phyloP scores from a whole-genome alignment of 2,113 vertebrate genomes.

The Zosterops pallidus region DNA sequence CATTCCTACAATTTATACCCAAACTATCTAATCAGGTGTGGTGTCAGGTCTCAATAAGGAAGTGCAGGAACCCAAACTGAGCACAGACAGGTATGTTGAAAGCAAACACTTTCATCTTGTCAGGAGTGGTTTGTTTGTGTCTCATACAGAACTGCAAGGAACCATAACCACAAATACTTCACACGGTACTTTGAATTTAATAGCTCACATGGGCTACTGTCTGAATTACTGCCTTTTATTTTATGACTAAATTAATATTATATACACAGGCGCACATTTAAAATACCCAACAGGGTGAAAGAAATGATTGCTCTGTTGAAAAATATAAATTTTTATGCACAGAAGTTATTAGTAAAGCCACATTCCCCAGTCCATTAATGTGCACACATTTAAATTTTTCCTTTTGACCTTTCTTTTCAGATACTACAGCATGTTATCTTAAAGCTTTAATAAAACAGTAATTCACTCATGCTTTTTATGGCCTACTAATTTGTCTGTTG shows the following conservation, averaged over 20 bases:
- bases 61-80: neutral
- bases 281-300: conserved; percentile 67
- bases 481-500: conserved; percentile 63
- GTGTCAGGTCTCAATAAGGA: neutral
- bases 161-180: conserved; percentile 44
- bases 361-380: conserved; percentile 57
- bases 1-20: neutral
- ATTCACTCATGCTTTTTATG: conserved; percentile 59
- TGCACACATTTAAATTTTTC: conserved; percentile 41
- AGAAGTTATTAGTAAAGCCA: conserved; percentile 66
- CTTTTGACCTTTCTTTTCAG: conserved; percentile 71
- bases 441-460: conserved; percentile 63
- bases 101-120: conserved; percentile 15
- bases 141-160: neutral
- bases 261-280: conserved; percentile 70
- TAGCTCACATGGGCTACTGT: conserved; percentile 48
- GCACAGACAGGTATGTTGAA: neutral
- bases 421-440: conserved; percentile 60
- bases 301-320: conserved; percentile 51
- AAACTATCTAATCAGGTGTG: neutral
- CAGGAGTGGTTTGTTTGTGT: conserved; percentile 22
- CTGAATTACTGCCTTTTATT: conserved; percentile 68
- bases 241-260: conserved; percentile 71
- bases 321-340: conserved; percentile 69
- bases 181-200: conserved; percentile 54